Evolutionary conservation across 2,888 invertebrate genomes (phyloP).

Genomic region (Cephus sareptanus): DNA sequence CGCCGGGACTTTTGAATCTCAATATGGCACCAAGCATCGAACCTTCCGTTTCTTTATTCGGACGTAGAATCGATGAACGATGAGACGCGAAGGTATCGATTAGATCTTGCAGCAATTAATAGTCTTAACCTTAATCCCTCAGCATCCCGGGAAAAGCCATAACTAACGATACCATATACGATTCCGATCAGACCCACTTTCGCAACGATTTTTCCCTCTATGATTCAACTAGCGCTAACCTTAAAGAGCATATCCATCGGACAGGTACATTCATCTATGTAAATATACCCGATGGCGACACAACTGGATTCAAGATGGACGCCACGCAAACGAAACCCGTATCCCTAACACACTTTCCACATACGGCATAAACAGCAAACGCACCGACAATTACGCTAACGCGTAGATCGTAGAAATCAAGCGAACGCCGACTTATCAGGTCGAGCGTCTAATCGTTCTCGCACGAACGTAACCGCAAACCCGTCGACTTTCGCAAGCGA

Average conservation of each 20-base stretch:
- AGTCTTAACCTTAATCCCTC: neutral
- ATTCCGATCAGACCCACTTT: slow-evolving; percentile 32
- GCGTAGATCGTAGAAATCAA: neutral
- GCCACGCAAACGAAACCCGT: slow-evolving; percentile 5
- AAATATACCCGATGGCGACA: slow-evolving; percentile 41
- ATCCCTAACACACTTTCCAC: slow-evolving; percentile 43
- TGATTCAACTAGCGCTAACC: slow-evolving; percentile 24
- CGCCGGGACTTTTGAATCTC: neutral
- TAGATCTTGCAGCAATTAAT: neutral
- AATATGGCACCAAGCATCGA: neutral
- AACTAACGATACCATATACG: slow-evolving; percentile 2
- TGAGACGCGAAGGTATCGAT: neutral
- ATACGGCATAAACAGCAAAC: slow-evolving; percentile 26
- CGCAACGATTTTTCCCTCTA: slow-evolving; percentile 32
- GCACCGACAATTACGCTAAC: slow-evolving; percentile 1
- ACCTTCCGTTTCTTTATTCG: neutral
- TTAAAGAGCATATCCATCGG: slow-evolving; percentile 10
- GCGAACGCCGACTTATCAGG: neutral
- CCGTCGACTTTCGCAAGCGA: neutral
- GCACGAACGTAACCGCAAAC: neutral
- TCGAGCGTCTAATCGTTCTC: neutral
- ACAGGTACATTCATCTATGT: slow-evolving; percentile 44
- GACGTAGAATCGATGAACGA: neutral
- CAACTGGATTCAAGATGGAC: slow-evolving; percentile 19
- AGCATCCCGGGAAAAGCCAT: slow-evolving; percentile 4